Percentiles rank a stretch among this genome's conserved stretches.
Evolutionary conservation across 2,797 vertebrate genomes (phyloP).

Genomic region (Crax fasciolata): DNA sequence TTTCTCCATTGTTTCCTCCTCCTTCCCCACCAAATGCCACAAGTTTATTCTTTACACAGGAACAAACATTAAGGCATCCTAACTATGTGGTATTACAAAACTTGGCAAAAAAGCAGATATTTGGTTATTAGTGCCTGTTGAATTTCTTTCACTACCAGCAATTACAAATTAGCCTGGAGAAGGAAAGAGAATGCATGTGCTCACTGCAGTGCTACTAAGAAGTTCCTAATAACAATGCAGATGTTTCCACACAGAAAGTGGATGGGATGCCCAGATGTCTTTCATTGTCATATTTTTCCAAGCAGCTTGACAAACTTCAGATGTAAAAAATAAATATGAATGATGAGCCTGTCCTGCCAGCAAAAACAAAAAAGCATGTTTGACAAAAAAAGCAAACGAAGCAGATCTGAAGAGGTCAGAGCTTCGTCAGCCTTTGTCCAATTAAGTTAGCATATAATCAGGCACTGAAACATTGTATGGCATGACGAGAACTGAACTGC

Average conservation of each 20-base stretch:
- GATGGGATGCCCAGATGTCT: conserved; percentile 52
- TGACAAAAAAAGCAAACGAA: neutral
- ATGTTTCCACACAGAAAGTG: conserved; percentile 34
- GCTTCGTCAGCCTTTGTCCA: neutral
- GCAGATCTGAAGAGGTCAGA: neutral
- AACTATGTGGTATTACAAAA: neutral
- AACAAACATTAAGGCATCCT: neutral
- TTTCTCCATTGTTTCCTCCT: rapidly evolving
- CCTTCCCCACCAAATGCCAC: neutral
- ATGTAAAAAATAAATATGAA: conserved; percentile 45
- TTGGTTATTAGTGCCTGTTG: neutral
- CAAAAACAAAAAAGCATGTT: neutral
- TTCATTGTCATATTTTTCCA: conserved; percentile 43
- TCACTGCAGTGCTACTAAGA: neutral
- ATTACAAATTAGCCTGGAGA: neutral
- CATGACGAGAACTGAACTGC: neutral
- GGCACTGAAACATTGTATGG: neutral
- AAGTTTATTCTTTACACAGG: neutral
- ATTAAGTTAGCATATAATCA: neutral
- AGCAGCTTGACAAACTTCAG: conserved; percentile 39
- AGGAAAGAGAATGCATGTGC: neutral
- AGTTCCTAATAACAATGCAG: neutral
- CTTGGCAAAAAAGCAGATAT: neutral
- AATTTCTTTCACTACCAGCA: neutral
- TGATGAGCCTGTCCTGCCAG: neutral